A percentile compares a stretch with the other conserved stretches of the same genome.
phyloP scores from a whole-genome alignment of 2,888 invertebrate species.

The Lottia gigantea region DNA sequence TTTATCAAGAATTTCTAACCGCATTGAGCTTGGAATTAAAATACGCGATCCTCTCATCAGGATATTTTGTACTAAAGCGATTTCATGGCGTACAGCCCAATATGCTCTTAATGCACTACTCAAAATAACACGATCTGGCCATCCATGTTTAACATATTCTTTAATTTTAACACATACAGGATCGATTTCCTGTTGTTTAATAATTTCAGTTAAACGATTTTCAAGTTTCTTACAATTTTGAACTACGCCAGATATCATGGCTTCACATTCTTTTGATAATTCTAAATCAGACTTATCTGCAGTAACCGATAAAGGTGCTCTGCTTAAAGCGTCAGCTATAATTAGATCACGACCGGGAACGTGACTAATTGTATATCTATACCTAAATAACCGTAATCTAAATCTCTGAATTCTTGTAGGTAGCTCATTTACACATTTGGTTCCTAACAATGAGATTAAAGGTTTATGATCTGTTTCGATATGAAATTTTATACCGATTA shows the following conservation, averaged over 20 bases:
- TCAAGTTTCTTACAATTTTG: neutral
- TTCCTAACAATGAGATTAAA: neutral
- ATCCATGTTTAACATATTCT: neutral
- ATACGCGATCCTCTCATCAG: conserved; percentile 28
- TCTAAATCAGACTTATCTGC: neutral
- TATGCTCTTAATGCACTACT: neutral
- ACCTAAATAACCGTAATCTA: conserved; percentile 24
- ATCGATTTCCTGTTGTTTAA: neutral
- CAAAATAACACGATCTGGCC: neutral
- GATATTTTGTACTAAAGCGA: conserved; percentile 21
- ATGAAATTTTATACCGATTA: conserved; percentile 14
- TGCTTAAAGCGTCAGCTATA: conserved; percentile 22
- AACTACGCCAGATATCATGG: neutral
- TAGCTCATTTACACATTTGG: conserved; percentile 9
- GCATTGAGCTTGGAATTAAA: too few relatives aligned
- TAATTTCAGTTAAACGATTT: neutral
- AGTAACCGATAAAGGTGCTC: neutral
- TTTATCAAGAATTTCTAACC: too few relatives aligned
- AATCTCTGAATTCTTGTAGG: conserved; percentile 25
- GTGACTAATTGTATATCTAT: conserved; percentile 18
- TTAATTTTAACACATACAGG: neutral
- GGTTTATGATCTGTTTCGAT: conserved; percentile 10
- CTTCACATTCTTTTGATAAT: neutral
- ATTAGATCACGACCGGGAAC: conserved; percentile 25
- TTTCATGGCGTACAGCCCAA: neutral